Percentiles rank a stretch among this genome's conserved stretches.
phyloP scores from a whole-genome alignment of 2,888 invertebrate species.

The Graphium colonna region DNA sequence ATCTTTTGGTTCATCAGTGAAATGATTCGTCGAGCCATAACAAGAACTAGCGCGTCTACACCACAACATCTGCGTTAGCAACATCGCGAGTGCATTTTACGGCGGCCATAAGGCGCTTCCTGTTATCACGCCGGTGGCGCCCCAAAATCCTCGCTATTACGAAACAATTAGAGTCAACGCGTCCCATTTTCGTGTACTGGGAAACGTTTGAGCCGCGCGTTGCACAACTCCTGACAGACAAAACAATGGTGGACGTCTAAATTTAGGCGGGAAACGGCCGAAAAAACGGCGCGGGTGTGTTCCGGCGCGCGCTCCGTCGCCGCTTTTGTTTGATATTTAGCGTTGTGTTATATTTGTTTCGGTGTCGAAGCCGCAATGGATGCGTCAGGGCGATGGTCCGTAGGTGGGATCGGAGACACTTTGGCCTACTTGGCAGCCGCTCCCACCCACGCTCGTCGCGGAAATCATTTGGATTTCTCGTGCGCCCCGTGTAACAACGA shows the following conservation, averaged over 20 bases:
- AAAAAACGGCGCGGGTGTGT: conserved; percentile 39
- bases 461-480: conserved; percentile 58
- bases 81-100: conserved; percentile 5
- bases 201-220: conserved; percentile 60
- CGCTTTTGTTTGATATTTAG: not conserved
- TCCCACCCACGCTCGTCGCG: conserved; percentile 50
- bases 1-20: not conserved
- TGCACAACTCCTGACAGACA: conserved; percentile 68
- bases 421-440: conserved; percentile 70
- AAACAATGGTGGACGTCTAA: conserved; percentile 62
- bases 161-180: conserved; percentile 53
- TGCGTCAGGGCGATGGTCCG: conserved; percentile 31
- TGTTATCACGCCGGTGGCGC: conserved; percentile 23
- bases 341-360: not conserved
- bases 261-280: conserved; percentile 44
- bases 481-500: conserved; percentile 26
- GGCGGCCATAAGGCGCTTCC: conserved; percentile 11
- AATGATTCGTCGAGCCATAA: conserved; percentile 3
- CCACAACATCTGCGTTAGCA: not conserved
- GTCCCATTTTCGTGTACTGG: conserved; percentile 61
- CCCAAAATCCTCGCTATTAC: conserved; percentile 35
- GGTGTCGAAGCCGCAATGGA: conserved; percentile 20
- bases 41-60: conserved; percentile 1
- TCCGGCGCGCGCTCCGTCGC: conserved; percentile 24
- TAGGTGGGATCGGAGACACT: conserved; percentile 53